Evolutionary conservation across 1,140 invertebrate species (phyloP), one percentile per base, ranked within the genome.

Genomic region (Eriosoma lanigerum): DNA sequence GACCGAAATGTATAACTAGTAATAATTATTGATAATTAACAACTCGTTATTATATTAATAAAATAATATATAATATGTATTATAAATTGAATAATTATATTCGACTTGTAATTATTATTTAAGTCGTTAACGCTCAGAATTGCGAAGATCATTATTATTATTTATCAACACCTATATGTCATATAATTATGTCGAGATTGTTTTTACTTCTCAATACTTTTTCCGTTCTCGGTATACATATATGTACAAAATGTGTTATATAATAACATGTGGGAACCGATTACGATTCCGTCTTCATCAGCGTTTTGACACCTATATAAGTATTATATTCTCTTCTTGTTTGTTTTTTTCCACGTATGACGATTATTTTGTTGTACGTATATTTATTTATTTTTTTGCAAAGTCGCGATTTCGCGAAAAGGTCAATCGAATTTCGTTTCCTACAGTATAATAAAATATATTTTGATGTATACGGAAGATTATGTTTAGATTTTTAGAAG

Each of bases 241-340:
- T n/a, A n/a, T n/a, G n/a, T n/a, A n/a, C n/a, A n/a, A n/a, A n/a
- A n/a, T n/a, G n/a, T 66, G 17, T 62, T 5, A 17, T 15, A 38
- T 66, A 38, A 68, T 68, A 68, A 44, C 32, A 8, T 38, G 32
- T 76, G 73, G 73, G 73, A 76, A 76, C 73, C 54, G 52, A 58
- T 75, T 75, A 56, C 72, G 52, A 75, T 75, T 32, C 62, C 72
- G 54, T 24, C 54, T 19, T 4, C 6, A 21, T 76, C 54, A 76
- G 73, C 73, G 73, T 76, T 76, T 76, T 44, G 54, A 76, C 73
- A 76, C 73, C 73, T 38, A 38, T 38, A 38, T 38, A 38, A 38
- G 3, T 38, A 38, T 38, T 38, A 38, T 38, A 38, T 38, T 38
- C 32, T 68, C 24, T 15, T 38, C 38, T 12, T 21, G 0, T 38